phyloP scores from a whole-genome alignment of 2,113 vertebrate genomes.

The Crotalus horridus region DNA sequence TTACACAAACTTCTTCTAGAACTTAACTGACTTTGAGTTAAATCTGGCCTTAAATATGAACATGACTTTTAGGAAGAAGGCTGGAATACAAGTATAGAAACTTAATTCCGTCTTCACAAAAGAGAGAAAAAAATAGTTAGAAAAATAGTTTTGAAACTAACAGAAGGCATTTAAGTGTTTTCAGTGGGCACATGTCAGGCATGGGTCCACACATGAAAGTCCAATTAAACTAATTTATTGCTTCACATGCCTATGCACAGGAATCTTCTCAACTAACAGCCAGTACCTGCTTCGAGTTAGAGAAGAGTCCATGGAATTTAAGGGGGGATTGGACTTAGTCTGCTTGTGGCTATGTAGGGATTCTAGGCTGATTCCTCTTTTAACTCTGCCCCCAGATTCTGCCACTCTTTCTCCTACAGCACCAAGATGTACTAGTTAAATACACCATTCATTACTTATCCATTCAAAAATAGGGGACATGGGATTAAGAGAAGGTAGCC shows the following conservation, averaged over 20 bases:
- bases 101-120: neutral
- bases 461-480: neutral
- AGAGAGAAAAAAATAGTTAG: neutral
- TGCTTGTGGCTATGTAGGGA: neutral
- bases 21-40: slow-evolving; percentile 3
- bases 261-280: neutral
- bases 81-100: neutral
- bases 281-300: neutral
- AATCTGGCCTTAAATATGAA: neutral
- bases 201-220: neutral
- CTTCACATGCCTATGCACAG: neutral
- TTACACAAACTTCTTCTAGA: neutral
- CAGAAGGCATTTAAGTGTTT: neutral
- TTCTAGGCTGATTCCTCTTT: neutral
- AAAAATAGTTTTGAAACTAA: neutral
- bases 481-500: neutral
- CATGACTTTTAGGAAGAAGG: neutral
- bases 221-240: neutral
- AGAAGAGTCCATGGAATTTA: neutral
- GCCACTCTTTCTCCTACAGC: neutral
- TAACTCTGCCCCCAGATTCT: neutral
- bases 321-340: neutral
- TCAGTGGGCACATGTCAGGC: neutral
- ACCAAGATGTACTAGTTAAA: neutral
- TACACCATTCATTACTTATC: neutral